Percentiles rank a stretch among this genome's conserved stretches.
These are phyloP conservation scores for Hestina assimilis DNA, from an alignment of 1,140 invertebrate species.

Conservation along the genomic window DNA sequence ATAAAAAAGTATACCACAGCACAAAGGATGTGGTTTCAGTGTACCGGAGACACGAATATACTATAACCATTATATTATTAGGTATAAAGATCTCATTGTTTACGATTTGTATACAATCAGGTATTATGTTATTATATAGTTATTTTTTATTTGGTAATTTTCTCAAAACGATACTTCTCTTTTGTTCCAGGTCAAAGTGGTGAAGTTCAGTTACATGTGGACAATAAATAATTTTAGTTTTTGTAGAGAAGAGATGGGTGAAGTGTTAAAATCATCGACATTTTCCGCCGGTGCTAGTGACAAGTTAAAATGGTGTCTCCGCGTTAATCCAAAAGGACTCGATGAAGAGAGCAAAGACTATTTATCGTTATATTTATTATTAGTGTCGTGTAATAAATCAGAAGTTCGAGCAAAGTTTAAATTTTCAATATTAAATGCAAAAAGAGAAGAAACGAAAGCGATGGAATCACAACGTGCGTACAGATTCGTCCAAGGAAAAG, in stretches of 20 bases:
- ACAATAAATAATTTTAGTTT: conserved; percentile 99
- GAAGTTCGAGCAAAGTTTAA: conserved; percentile 99
- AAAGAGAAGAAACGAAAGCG: conserved; percentile 99
- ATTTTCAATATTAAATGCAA: conserved; percentile 99
- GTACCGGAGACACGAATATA: background rate
- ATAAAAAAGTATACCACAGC: conserved; percentile 34
- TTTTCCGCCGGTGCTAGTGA: conserved; percentile 99
- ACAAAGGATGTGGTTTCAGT: conserved; percentile 31
- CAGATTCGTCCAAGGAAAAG: conserved; percentile 99
- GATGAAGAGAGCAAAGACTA: conserved; percentile 99
- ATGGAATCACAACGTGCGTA: conserved; percentile 96
- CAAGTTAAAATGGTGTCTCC: conserved; percentile 99
- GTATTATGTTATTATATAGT: background rate
- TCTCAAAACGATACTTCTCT: conserved; percentile 26
- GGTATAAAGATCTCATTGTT: background rate
- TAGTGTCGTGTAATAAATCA: conserved; percentile 99
- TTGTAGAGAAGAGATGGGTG: conserved; percentile 99
- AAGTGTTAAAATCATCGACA: conserved; percentile 99
- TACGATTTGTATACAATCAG: no score
- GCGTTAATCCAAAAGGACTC: conserved; percentile 99
- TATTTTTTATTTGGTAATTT: background rate
- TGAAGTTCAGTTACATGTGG: conserved; percentile 99
- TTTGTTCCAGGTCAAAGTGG: conserved; percentile 96
- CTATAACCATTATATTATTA: background rate
- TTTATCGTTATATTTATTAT: conserved; percentile 97